Evolutionary conservation across 2,113 vertebrate species (phyloP).

Genomic region (Nothocercus nigrocapillus): DNA sequence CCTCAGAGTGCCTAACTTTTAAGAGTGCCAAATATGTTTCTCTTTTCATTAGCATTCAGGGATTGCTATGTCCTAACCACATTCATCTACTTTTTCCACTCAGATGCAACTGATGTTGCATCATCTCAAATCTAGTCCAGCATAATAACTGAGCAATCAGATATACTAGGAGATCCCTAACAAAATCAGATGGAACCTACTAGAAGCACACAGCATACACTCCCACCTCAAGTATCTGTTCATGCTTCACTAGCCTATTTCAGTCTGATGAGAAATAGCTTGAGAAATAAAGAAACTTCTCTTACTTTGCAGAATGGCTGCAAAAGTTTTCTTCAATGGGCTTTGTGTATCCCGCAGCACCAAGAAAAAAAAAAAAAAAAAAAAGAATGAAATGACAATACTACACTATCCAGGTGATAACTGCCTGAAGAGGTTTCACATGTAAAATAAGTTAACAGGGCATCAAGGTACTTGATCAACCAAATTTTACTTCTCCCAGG

Average conservation of each 20-base stretch:
- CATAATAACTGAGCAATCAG: not conserved
- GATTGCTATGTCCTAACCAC: not conserved
- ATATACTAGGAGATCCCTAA: not conserved
- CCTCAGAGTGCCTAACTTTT: conserved; percentile 20
- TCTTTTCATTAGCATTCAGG: conserved; percentile 49
- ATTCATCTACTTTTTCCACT: conserved; percentile 2
- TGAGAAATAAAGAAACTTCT: not conserved
- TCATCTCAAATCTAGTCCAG: not conserved
- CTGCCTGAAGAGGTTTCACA: not conserved
- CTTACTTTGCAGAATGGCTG: not conserved
- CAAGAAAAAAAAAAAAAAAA: not conserved
- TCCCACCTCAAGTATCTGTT: not conserved
- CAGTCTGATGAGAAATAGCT: not conserved
- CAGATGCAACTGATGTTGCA: not conserved
- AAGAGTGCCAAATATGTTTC: conserved; percentile 31
- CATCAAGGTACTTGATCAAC: not conserved
- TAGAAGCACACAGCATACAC: not conserved
- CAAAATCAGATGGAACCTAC: not conserved
- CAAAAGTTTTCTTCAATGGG: not conserved
- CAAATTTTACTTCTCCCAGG: not conserved
- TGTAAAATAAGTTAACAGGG: not conserved
- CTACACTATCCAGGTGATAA: not conserved
- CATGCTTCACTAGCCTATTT: not conserved
- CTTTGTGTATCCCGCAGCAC: not conserved
- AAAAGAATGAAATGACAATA: not conserved